Base-by-base conservation (phyloP, 2,113 vertebrate species). In the Phaethornis superciliosus region DNA sequence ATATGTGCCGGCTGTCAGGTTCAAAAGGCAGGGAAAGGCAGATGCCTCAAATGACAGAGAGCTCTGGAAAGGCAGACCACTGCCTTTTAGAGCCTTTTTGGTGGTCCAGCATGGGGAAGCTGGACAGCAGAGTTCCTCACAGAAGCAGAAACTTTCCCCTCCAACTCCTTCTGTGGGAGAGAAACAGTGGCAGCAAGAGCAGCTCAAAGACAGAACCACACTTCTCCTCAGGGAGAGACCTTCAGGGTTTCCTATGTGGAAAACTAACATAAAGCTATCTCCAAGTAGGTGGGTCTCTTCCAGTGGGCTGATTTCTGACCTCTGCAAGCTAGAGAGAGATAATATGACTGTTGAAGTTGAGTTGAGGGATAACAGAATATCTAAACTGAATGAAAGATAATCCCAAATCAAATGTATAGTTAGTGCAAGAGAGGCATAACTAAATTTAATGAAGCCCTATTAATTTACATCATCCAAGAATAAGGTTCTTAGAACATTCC, bases 261-360 rank as follows among this genome's bases (percentile, higher is more conserved):
- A 18, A 35, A 58, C 27, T 23, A 79, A 30, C 33, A 35, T 18
- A 12, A 37, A 88, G 47, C 23, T 42, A 44, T 49, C 10, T 21
- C 40, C 20, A 46, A 65, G 30, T 12, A 47, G 9, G 9, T 1
- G 11, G 6, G 62, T 64, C 8, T 63, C 58, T 78, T 35, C 56
- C 52, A 42, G 14, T 7, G 10, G 21, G 32, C 6, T 71, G 9
- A 62, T 35, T 85, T 85, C 64, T 80, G 24, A 76, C 49, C 22
- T 46, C 47, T 64, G 27, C 0, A 0, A 37, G 26, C 37, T 42
- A 62, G 15, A 79, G 19, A 56, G 21, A 47, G 16, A 30, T 47
- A 52, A 23, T 2, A 2, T 9, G 27, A 69, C 19, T 62, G 22
- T 11, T 56, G 44, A 89, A 51, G 24, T 6, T 86, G 40, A 86